A percentile compares a stretch with the other conserved stretches of the same genome.
These are phyloP conservation scores for Myotis pilosus DNA, from an alignment of 2,797 vertebrate genomes.

Conservation along the genomic window DNA sequence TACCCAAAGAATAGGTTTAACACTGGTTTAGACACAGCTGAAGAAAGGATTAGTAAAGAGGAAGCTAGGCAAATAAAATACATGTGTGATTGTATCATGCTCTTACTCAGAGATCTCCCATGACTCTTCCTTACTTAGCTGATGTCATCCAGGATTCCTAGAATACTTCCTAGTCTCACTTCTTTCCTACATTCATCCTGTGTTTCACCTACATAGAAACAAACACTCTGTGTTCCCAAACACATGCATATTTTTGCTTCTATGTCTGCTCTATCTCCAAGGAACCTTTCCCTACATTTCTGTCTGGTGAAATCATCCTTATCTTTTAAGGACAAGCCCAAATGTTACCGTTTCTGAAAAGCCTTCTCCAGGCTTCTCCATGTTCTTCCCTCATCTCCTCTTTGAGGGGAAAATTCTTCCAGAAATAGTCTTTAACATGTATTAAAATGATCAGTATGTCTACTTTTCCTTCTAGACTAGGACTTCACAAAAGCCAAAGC, in stretches of 20 bases:
- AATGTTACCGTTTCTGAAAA: not conserved
- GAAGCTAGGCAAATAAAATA: not conserved
- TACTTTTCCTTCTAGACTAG: not conserved
- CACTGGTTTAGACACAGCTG: not conserved
- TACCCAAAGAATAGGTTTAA: not conserved
- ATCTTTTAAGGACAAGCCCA: not conserved
- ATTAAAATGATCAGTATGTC: not conserved
- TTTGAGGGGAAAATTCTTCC: not conserved
- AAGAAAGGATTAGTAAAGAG: slow-evolving; percentile 16
- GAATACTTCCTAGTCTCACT: not conserved
- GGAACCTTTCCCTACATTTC: not conserved
- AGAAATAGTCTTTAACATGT: not conserved
- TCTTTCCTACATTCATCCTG: not conserved
- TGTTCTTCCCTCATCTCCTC: not conserved
- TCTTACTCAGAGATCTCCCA: not conserved
- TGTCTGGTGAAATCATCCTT: not conserved
- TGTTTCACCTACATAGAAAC: not conserved
- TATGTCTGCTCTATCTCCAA: not conserved
- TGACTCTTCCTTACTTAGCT: not conserved
- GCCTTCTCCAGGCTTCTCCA: not conserved
- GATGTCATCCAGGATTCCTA: not conserved
- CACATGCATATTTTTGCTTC: not conserved
- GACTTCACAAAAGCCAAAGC: not conserved
- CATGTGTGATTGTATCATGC: not conserved
- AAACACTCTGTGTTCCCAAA: not conserved